These are phyloP conservation scores for Vidua macroura DNA, from an alignment of 2,113 vertebrate genomes.

Conservation along the genomic window DNA sequence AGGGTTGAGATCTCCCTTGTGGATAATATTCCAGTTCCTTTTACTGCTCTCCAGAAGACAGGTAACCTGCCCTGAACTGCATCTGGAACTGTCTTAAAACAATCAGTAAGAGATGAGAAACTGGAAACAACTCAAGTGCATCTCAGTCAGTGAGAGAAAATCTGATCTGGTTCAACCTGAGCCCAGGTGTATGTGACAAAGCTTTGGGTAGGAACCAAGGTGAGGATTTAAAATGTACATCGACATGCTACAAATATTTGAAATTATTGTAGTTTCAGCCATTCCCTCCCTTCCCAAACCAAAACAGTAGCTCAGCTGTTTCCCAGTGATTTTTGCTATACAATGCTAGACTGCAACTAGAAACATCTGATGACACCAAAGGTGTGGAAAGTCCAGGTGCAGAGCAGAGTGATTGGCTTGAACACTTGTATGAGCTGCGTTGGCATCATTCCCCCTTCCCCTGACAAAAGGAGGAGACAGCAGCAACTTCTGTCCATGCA, in stretches of 20 bases:
- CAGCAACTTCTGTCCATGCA: rapidly evolving
- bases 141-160: neutral
- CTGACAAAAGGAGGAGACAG: neutral
- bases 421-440: rapidly evolving
- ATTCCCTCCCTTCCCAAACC: neutral
- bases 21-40: neutral
- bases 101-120: neutral
- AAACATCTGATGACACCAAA: neutral
- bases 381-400: neutral
- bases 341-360: too few relatives aligned
- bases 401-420: rapidly evolving
- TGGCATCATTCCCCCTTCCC: neutral
- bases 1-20: neutral
- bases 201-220: neutral
- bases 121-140: too few relatives aligned
- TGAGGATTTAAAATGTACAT: neutral
- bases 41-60: neutral
- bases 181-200: neutral
- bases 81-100: neutral
- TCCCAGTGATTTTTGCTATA: neutral
- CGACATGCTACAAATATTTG: neutral
- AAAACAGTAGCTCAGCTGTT: neutral
- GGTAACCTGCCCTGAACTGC: neutral
- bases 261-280: neutral
- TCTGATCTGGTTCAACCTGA: neutral